Evolutionary conservation across 1,140 invertebrate species (phyloP).

Genomic region (Halesus radiatus): DNA sequence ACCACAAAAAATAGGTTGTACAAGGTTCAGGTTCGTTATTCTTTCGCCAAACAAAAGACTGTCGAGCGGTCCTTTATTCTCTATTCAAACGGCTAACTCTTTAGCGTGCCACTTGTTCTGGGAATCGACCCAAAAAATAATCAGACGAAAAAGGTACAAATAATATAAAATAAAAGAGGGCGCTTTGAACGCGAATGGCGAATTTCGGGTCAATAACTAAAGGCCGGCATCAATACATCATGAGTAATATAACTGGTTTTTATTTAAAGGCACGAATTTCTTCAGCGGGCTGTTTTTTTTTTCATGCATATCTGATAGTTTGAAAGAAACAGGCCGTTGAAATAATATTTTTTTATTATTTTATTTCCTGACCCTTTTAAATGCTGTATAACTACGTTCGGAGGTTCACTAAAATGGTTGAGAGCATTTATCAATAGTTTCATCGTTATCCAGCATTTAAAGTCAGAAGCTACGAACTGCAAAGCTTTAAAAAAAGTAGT

Average conservation of each 20-base stretch:
- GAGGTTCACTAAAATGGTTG: too few relatives aligned
- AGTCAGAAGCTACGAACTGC: too few relatives aligned
- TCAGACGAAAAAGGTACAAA: too few relatives aligned
- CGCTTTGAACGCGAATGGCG: constrained; percentile 34
- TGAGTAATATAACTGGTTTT: constrained; percentile 42
- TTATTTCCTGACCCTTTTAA: neutral
- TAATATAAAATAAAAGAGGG: constrained; percentile 35
- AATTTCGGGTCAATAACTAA: constrained; percentile 57
- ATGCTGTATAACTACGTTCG: neutral
- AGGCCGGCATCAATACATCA: constrained; percentile 41
- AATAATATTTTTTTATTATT: neutral
- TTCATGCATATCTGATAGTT: neutral
- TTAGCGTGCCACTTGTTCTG: constrained; percentile 31
- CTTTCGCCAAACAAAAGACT: constrained; percentile 5
- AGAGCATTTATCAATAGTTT: too few relatives aligned
- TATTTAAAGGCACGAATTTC: neutral
- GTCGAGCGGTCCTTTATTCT: constrained; percentile 6
- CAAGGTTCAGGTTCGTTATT: constrained; percentile 11
- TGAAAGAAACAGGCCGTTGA: constrained; percentile 21
- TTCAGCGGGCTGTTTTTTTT: neutral
- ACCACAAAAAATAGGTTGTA: constrained; percentile 25
- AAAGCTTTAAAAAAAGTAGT: too few relatives aligned
- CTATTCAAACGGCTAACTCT: constrained; percentile 18
- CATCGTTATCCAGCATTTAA: too few relatives aligned
- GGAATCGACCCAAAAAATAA: constrained; percentile 43